Percentiles rank a stretch among this genome's conserved stretches.
Evolutionary conservation across 2,113 vertebrate species (phyloP).

Genomic region (Neotragus moschatus): DNA sequence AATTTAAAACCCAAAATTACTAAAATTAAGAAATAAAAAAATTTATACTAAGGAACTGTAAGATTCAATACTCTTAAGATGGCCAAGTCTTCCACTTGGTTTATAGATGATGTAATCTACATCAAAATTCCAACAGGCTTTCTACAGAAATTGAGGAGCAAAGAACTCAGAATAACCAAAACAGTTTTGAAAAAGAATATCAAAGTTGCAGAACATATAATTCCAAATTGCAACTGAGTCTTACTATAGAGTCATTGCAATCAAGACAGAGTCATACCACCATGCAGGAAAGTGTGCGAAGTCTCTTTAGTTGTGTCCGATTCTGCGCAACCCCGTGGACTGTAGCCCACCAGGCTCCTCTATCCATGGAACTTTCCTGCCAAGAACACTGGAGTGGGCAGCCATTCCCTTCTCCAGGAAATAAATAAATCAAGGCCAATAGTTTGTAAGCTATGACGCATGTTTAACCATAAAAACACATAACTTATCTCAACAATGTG

Average conservation of each 20-base stretch:
- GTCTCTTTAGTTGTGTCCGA: background rate
- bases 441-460: background rate
- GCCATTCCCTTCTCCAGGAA: background rate
- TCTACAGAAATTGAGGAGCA: background rate
- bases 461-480: background rate
- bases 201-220: background rate
- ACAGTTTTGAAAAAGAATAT: background rate
- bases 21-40: background rate
- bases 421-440: background rate
- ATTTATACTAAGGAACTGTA: background rate
- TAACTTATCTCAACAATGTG: background rate
- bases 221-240: background rate
- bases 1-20: background rate
- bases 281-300: fast-evolving
- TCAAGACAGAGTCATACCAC: background rate
- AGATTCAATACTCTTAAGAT: background rate
- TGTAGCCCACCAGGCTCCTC: background rate
- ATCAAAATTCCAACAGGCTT: background rate
- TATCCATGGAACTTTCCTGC: background rate
- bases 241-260: background rate
- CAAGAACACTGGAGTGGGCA: background rate
- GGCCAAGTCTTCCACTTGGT: background rate
- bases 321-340: background rate
- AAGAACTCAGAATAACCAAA: background rate
- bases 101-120: background rate